Evolutionary conservation across 2,113 vertebrate genomes (phyloP).

Genomic region (Eclectus roratus): DNA sequence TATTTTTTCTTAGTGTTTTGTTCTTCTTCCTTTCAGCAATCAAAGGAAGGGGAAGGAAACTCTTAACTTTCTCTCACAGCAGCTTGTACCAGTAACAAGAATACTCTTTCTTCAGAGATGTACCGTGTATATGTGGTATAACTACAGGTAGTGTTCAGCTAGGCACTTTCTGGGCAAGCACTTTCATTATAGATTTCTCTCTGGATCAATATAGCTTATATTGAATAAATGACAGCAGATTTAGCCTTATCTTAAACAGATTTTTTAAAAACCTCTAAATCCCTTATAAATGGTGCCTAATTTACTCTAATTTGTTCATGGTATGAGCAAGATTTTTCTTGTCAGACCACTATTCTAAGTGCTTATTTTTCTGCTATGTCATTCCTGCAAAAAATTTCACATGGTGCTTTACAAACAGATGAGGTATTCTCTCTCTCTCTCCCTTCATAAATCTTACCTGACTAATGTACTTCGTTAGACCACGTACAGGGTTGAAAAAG

Average conservation of each 20-base stretch:
- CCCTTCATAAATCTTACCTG: not conserved
- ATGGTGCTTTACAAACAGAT: not conserved
- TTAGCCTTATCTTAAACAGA: not conserved
- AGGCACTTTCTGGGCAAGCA: not conserved
- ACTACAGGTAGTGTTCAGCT: not conserved
- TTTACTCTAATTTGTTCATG: not conserved
- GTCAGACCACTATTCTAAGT: not conserved
- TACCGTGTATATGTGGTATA: not conserved
- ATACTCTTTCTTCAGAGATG: not conserved
- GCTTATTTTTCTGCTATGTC: not conserved
- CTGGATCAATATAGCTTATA: not conserved
- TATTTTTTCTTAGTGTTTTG: not conserved
- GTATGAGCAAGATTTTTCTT: not conserved
- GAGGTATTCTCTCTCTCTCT: not conserved
- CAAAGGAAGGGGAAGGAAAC: not conserved
- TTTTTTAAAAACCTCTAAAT: not conserved
- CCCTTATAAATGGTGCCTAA: not conserved
- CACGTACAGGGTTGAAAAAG: not conserved
- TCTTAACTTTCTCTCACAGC: not conserved
- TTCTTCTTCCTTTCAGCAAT: not conserved
- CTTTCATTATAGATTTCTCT: slow-evolving; percentile 12
- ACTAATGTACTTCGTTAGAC: not conserved
- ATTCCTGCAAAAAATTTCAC: not conserved
- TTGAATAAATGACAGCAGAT: not conserved
- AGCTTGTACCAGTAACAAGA: not conserved